Evolutionary conservation across 2,797 vertebrate genomes (phyloP).

Genomic region (Discoglossus pictus): DNA sequence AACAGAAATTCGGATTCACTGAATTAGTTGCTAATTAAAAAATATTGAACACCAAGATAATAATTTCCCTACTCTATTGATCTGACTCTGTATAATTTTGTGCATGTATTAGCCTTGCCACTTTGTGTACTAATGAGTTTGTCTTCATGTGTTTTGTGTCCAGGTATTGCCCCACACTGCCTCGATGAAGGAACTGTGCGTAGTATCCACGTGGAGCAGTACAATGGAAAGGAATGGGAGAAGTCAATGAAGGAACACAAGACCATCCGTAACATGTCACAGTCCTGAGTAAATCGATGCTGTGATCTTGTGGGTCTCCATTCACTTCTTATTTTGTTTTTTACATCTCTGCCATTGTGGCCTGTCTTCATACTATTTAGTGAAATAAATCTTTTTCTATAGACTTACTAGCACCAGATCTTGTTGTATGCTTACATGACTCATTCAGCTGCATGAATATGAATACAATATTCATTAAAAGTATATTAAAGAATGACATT

Average conservation of each 20-base stretch:
- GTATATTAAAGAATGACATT: too few relatives aligned
- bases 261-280: slow-evolving; percentile 86
- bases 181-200: slow-evolving; percentile 86
- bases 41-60: too few relatives aligned
- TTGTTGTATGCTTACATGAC: not conserved
- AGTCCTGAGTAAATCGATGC: slow-evolving; percentile 56
- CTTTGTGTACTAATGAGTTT: too few relatives aligned
- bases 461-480: too few relatives aligned
- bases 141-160: not conserved
- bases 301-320: slow-evolving; percentile 14
- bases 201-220: slow-evolving; percentile 78
- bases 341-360: slow-evolving; percentile 35
- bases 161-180: slow-evolving; percentile 90
- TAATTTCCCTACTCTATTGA: too few relatives aligned
- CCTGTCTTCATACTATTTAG: slow-evolving; percentile 28
- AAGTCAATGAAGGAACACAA: slow-evolving; percentile 83
- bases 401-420: slow-evolving; percentile 12
- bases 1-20: too few relatives aligned
- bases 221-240: slow-evolving; percentile 90
- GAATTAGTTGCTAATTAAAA: too few relatives aligned
- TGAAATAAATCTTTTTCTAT: slow-evolving; percentile 52
- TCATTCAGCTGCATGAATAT: not conserved
- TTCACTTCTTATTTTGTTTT: slow-evolving; percentile 40
- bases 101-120: too few relatives aligned
- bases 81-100: too few relatives aligned